Base-by-base conservation (phyloP, 2,888 invertebrate genomes). In the Aquatica leii region DNA sequence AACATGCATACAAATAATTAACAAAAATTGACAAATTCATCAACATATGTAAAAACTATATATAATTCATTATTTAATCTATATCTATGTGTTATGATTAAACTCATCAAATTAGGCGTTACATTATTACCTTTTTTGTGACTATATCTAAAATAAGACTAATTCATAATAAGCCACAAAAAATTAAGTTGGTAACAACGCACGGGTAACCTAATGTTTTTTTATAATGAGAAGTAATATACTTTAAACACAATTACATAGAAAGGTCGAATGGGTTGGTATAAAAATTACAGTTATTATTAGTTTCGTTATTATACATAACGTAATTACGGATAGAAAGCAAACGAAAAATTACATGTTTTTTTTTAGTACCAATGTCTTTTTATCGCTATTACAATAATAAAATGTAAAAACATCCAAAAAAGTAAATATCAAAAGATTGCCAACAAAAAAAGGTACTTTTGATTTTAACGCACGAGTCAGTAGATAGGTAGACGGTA, bases 401-500 rank as follows among this genome's bases (percentile, higher is more conserved):
- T 41, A n/a, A n/a, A 37, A 5, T 37, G 37, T 11, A 11, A 6
- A 15, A 14, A 2, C 15, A 12, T 14, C n/a, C 4, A 11, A 37
- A 37, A 37, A 37, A 11, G 12, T 12, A 37, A 37, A 37, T 37
- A 37, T 37, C 37, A 37, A 37, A 24, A 24, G 2, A 4, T 24
- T 24, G 6, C 24, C 37, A 37, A 11, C 37, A 37, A n/a, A n/a
- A n/a, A 12, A 37, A 37, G 5, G 11, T 3, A 37, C 37, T 11
- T 41, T 15, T 41, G 6, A 37, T 37, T n/a, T 37, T 37, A 37
- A 5, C n/a, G 6, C n/a, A 6, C n/a, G n/a, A n/a, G n/a, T n/a
- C n/a, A 12, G 15, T 41, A 8, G 14, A 3, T 8, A 6, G 15
- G 48, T 40, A 60, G 60, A 60, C 60, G 15, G 60, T 54, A 24